Conservation (phyloP, 2,888 invertebrate species). For the Craniophora ligustri region DNA sequence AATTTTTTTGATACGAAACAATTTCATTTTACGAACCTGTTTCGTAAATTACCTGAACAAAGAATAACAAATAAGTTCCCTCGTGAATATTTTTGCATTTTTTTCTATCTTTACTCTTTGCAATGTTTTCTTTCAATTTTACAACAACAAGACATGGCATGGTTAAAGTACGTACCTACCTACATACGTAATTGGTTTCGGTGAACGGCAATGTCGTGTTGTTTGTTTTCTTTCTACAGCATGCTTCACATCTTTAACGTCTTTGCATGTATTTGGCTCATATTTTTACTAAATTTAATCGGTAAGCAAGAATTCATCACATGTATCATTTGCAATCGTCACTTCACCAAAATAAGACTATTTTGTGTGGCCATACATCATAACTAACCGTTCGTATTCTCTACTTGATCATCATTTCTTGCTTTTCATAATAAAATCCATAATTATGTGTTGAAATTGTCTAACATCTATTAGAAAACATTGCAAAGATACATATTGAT, state of each 20-base stretch:
- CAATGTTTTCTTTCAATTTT: constrained; percentile 84
- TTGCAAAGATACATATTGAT: constrained; percentile 78
- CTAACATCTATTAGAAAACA: constrained; percentile 73
- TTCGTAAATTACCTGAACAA: constrained; percentile 8
- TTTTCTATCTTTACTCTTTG: constrained; percentile 79
- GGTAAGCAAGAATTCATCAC: constrained; percentile 68
- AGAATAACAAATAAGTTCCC: constrained; percentile 46
- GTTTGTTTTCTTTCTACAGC: constrained; percentile 67
- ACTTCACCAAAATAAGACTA: constrained; percentile 74
- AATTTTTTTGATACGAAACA: neutral
- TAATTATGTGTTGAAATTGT: constrained; percentile 42
- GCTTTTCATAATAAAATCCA: constrained; percentile 52
- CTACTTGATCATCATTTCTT: constrained; percentile 37
- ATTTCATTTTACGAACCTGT: constrained; percentile 15
- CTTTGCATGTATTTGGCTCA: constrained; percentile 69
- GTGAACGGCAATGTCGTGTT: constrained; percentile 66
- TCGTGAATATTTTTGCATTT: constrained; percentile 54
- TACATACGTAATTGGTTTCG: too few species aligned
- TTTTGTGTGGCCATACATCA: constrained; percentile 82
- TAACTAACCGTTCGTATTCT: constrained; percentile 32
- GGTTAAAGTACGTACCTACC: constrained; percentile 52
- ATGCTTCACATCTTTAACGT: constrained; percentile 67
- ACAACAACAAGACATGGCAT: constrained; percentile 70
- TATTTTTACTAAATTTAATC: constrained; percentile 52
- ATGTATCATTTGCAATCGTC: constrained; percentile 64